phyloP scores from a whole-genome alignment of 2,797 vertebrate genomes.

The Karalla daura region DNA sequence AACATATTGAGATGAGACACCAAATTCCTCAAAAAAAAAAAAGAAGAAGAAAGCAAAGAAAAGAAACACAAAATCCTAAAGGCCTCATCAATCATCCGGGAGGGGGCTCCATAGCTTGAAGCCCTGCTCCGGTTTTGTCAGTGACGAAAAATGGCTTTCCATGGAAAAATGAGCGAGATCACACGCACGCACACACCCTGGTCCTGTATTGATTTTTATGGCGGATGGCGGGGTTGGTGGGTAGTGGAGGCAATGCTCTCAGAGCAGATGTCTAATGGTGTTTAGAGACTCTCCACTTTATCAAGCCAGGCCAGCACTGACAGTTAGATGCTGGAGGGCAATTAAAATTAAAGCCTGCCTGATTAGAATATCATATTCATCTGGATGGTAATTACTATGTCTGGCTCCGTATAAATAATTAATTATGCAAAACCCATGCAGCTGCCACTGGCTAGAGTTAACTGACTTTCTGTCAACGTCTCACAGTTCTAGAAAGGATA shows the following conservation, averaged over 20 bases:
- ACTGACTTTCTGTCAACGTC: conserved; percentile 95
- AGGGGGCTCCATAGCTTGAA: conserved; percentile 73
- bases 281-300: conserved; percentile 92
- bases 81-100: conserved; percentile 76
- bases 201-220: conserved; percentile 84
- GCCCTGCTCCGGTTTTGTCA: conserved; percentile 82
- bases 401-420: conserved; percentile 99
- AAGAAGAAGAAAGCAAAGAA: conserved; percentile 28
- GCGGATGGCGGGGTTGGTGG: conserved; percentile 75
- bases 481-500: conserved; percentile 88
- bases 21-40: conserved; percentile 45
- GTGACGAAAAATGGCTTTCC: conserved; percentile 82
- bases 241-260: conserved; percentile 80
- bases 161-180: conserved; percentile 80
- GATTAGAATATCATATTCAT: conserved; percentile 99
- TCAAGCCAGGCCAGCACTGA: conserved; percentile 93
- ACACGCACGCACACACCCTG: conserved; percentile 63
- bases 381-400: conserved; percentile 99
- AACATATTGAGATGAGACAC: conserved; percentile 55
- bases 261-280: conserved; percentile 97
- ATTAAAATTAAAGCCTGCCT: conserved; percentile 96
- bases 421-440: conserved; percentile 99
- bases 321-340: conserved; percentile 97
- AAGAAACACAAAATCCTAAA: conserved; percentile 69
- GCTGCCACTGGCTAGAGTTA: conserved; percentile 96